A percentile compares a stretch with the other conserved stretches of the same genome.
These are phyloP conservation scores for Zosterops pallidus DNA, from an alignment of 2,113 vertebrate species.

Conservation along the genomic window DNA sequence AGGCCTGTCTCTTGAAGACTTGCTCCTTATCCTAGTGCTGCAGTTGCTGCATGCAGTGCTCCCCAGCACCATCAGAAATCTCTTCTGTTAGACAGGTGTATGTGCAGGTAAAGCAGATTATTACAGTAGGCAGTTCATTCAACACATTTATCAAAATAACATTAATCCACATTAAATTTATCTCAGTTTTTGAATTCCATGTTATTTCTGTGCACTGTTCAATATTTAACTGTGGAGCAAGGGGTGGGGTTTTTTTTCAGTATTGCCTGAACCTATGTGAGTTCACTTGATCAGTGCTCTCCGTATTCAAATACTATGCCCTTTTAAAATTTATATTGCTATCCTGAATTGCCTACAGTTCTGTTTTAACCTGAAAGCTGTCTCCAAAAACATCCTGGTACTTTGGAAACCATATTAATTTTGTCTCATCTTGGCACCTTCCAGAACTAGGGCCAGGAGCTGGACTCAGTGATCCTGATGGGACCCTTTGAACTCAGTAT, in stretches of 20 bases:
- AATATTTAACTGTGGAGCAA: neutral
- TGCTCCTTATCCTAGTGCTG: neutral
- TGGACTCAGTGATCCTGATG: neutral
- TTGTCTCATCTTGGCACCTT: neutral
- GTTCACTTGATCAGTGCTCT: neutral
- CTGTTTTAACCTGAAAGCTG: neutral
- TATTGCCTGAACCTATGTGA: neutral
- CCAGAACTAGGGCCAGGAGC: neutral
- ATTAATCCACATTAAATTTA: neutral
- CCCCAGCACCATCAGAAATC: neutral
- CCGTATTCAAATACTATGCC: neutral
- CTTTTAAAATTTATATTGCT: neutral
- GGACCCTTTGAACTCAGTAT: neutral
- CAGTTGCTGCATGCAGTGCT: neutral
- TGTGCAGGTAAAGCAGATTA: neutral
- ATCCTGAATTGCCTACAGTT: neutral
- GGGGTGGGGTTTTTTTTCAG: neutral
- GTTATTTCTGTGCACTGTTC: neutral
- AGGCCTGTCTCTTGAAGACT: neutral
- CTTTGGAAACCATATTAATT: neutral
- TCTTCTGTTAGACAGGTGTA: neutral
- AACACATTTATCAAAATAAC: neutral
- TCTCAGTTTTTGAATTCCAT: neutral
- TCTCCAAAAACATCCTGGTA: neutral
- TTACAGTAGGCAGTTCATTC: neutral